These are phyloP conservation scores for Apodemia mormo DNA, from an alignment of 2,888 invertebrate species.

Conservation along the genomic window DNA sequence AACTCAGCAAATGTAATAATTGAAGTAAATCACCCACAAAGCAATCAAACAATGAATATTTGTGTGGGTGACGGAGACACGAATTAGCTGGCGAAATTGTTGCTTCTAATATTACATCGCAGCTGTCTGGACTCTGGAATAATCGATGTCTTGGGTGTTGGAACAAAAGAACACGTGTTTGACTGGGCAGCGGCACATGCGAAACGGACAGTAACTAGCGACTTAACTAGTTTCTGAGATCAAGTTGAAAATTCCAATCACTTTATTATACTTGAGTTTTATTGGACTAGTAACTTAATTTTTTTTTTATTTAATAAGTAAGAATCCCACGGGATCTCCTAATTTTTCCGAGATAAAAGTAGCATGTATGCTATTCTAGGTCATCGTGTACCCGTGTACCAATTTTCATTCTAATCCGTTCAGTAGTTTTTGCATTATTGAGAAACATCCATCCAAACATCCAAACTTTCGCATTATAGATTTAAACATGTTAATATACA, in stretches of 20 bases:
- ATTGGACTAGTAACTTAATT: not conserved
- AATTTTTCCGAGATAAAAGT: no score
- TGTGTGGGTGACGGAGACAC: slow-evolving; percentile 54
- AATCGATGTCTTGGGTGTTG: slow-evolving; percentile 65
- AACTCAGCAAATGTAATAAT: slow-evolving; percentile 62
- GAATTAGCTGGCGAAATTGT: slow-evolving; percentile 54
- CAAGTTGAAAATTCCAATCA: not conserved
- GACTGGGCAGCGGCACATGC: slow-evolving; percentile 55
- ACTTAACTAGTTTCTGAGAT: not conserved
- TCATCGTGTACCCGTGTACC: no score
- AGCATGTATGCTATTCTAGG: no score
- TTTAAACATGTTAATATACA: no score
- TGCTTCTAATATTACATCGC: slow-evolving; percentile 62
- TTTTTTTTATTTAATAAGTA: no score
- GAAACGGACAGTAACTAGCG: slow-evolving; percentile 1
- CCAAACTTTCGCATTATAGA: no score
- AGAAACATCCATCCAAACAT: no score
- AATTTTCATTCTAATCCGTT: no score
- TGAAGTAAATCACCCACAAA: slow-evolving; percentile 67
- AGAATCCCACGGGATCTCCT: no score
- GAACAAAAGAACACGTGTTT: slow-evolving; percentile 67
- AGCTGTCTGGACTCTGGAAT: slow-evolving; percentile 58
- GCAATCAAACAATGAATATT: slow-evolving; percentile 65
- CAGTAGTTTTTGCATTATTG: no score
- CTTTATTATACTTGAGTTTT: not conserved